These are phyloP conservation scores for Ectemnius cavifrons DNA, from an alignment of 2,888 invertebrate genomes.

Conservation along the genomic window DNA sequence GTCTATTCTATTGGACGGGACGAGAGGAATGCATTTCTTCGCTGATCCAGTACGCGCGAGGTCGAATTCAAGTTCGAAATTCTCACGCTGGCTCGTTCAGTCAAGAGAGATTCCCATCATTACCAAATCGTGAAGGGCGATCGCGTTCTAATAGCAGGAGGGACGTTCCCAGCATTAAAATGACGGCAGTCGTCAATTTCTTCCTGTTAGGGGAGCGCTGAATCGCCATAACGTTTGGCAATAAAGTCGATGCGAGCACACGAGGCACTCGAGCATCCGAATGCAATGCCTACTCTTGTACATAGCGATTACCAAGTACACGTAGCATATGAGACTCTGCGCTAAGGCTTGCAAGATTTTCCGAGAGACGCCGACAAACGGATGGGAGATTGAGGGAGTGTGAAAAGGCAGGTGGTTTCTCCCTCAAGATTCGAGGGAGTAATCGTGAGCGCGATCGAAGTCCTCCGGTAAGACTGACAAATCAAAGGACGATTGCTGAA, in stretches of 20 bases:
- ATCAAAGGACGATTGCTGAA: slow-evolving; percentile 60
- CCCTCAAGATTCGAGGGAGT: background rate
- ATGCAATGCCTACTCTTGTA: slow-evolving; percentile 12
- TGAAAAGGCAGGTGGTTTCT: background rate
- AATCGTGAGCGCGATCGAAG: slow-evolving; percentile 26
- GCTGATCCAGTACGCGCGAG: slow-evolving; percentile 5
- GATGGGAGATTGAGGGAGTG: slow-evolving; percentile 1
- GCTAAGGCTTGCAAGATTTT: slow-evolving; percentile 4
- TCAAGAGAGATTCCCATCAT: too few relatives aligned
- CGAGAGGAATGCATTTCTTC: background rate
- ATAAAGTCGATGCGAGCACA: background rate
- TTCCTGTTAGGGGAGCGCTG: background rate
- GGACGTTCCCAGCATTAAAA: too few relatives aligned
- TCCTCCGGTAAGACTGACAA: slow-evolving; percentile 68
- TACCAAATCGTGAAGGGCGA: too few relatives aligned
- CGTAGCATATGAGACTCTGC: slow-evolving; percentile 6
- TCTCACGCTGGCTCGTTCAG: background rate
- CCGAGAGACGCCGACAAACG: background rate
- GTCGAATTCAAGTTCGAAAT: background rate
- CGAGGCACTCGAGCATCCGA: background rate
- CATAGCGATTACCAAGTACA: slow-evolving; percentile 12
- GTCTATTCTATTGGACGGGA: background rate
- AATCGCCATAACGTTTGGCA: background rate
- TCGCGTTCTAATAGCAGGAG: too few relatives aligned
- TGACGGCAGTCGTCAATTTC: background rate